These are phyloP conservation scores for Rhyacophila brunnea DNA, from an alignment of 1,140 invertebrate species.

Conservation along the genomic window DNA sequence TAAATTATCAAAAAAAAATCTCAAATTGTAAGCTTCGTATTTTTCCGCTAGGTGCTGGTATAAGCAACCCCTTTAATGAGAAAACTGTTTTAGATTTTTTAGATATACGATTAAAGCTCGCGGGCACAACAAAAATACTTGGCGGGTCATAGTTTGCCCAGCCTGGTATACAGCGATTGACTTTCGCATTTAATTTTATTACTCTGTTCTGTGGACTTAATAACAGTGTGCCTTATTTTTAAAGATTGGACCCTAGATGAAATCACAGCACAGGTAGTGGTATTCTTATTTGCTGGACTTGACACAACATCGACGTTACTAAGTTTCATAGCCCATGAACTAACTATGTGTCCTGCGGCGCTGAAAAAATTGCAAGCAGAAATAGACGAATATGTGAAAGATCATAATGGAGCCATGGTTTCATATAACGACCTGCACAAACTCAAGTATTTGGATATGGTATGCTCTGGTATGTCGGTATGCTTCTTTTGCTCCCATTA, in stretches of 20 bases:
- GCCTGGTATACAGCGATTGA: neutral
- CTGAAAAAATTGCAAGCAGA: conserved; percentile 52
- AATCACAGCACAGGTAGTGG: conserved; percentile 43
- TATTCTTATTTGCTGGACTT: conserved; percentile 57
- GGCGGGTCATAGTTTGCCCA: neutral
- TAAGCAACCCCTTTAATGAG: no score
- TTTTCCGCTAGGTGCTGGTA: no score
- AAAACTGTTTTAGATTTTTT: no score
- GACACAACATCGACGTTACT: conserved; percentile 54
- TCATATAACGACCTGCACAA: conserved; percentile 40
- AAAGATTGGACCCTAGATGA: conserved; percentile 47
- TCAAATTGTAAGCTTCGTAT: no score
- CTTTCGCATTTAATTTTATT: no score
- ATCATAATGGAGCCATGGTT: conserved; percentile 35
- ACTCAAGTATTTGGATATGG: conserved; percentile 47
- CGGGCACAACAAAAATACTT: no score
- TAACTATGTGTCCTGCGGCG: conserved; percentile 51
- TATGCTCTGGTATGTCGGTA: conserved; percentile 39
- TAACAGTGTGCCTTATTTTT: conserved; percentile 7
- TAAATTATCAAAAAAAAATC: no score
- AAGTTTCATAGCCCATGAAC: conserved; percentile 41
- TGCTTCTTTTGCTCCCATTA: no score
- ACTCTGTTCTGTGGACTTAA: conserved; percentile 1
- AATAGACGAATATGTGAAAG: conserved; percentile 40
- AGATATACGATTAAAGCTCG: no score